Conservation (phyloP, 1,140 invertebrate species). For the Eriosoma lanigerum region DNA sequence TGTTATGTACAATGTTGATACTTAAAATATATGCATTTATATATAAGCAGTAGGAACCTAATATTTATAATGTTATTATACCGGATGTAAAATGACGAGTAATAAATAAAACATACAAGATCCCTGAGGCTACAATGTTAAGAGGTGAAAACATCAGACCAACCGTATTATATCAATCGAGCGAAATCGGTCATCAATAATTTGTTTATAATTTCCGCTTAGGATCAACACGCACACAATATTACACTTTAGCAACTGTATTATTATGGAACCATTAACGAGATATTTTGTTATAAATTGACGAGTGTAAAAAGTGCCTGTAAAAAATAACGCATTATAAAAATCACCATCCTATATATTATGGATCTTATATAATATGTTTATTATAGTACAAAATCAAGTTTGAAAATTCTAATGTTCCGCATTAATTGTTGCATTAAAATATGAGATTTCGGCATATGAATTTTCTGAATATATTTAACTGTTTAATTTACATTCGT, state of each 20-base stretch:
- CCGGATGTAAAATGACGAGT: constrained; percentile 16
- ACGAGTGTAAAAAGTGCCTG: neutral
- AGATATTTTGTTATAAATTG: constrained; percentile 13
- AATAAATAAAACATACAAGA: constrained; percentile 5
- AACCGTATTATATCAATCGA: neutral
- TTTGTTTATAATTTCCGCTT: constrained; percentile 23
- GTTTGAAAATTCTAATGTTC: neutral
- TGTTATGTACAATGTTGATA: too few relatives aligned
- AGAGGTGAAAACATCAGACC: constrained; percentile 5
- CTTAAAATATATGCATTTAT: too few relatives aligned
- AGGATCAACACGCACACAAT: neutral
- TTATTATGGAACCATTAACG: constrained; percentile 14
- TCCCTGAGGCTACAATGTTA: neutral
- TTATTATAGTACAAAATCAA: constrained; percentile 12
- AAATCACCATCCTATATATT: too few relatives aligned
- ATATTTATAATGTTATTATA: constrained; percentile 4
- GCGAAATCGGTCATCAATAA: constrained; percentile 25
- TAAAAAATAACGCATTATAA: neutral
- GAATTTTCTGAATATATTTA: neutral
- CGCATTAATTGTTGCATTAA: too few relatives aligned
- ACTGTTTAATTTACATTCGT: too few relatives aligned
- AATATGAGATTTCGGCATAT: neutral
- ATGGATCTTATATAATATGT: too few relatives aligned
- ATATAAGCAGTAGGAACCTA: too few relatives aligned
- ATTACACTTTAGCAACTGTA: neutral